Conservation (phyloP, 2,113 vertebrate species). For the Passerina amoena region DNA sequence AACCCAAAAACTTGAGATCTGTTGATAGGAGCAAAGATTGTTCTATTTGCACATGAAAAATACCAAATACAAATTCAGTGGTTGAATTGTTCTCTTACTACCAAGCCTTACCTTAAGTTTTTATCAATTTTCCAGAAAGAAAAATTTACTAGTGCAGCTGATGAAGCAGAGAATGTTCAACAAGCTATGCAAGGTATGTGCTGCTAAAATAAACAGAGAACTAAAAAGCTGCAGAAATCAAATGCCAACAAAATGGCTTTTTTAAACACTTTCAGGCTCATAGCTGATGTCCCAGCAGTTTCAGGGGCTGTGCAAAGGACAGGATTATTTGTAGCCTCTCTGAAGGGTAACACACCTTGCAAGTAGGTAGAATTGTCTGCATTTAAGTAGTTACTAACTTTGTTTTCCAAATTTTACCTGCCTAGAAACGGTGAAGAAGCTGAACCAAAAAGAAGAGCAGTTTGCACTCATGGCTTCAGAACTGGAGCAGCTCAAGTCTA, state of each 20-base stretch:
- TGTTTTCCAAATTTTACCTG: conserved; percentile 47
- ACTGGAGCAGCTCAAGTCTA: conserved; percentile 80
- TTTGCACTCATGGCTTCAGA: conserved; percentile 80
- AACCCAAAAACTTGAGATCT: neutral
- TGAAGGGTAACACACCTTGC: neutral
- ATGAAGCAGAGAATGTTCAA: conserved; percentile 79
- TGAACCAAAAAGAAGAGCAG: conserved; percentile 85
- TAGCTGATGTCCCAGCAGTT: neutral
- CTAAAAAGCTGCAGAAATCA: neutral
- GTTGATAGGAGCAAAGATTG: neutral
- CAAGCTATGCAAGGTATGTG: conserved; percentile 88
- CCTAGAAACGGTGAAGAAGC: conserved; percentile 84
- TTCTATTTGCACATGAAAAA: neutral
- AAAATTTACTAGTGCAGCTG: conserved; percentile 77
- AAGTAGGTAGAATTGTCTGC: neutral
- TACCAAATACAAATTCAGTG: neutral
- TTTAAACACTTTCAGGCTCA: neutral
- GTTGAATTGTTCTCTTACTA: neutral
- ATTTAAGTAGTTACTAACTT: neutral
- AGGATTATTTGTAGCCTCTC: neutral
- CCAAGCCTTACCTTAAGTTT: neutral
- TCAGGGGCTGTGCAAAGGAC: neutral
- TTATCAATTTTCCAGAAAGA: conserved; percentile 81
- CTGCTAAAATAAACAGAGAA: neutral
- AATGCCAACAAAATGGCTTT: neutral